These are phyloP conservation scores for Anagyrus pseudococci DNA, from an alignment of 2,888 invertebrate genomes.

Conservation along the genomic window DNA sequence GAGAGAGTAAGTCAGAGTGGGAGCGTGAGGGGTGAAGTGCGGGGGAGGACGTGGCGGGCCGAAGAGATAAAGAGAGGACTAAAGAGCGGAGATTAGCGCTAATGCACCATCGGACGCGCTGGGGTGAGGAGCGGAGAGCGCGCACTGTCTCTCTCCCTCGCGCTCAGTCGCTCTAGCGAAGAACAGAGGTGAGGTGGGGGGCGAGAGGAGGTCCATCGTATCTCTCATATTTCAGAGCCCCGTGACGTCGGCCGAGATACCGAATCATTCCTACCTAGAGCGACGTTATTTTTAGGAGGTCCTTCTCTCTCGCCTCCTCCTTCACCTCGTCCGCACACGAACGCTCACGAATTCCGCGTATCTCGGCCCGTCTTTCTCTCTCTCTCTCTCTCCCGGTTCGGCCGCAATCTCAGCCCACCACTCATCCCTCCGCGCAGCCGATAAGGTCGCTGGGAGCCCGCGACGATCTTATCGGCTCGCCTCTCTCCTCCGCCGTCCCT, in stretches of 20 bases:
- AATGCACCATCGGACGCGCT: slow-evolving; percentile 60
- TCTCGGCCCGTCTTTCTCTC: slow-evolving; percentile 26
- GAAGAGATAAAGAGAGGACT: slow-evolving; percentile 61
- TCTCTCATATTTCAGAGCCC: slow-evolving; percentile 62
- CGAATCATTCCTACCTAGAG: slow-evolving; percentile 60
- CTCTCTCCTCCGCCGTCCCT: not conserved
- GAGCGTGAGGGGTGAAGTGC: slow-evolving; percentile 16
- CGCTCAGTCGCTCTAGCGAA: too few relatives aligned
- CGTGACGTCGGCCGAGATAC: slow-evolving; percentile 61
- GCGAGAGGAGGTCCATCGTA: slow-evolving; percentile 57
- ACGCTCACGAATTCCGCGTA: slow-evolving; percentile 1
- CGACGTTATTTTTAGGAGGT: slow-evolving; percentile 52
- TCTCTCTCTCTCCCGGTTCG: slow-evolving; percentile 15
- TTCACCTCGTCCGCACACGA: not conserved
- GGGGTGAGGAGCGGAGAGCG: slow-evolving; percentile 32
- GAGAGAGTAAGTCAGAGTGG: slow-evolving; percentile 57
- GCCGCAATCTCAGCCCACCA: slow-evolving; percentile 7
- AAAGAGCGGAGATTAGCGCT: slow-evolving; percentile 63
- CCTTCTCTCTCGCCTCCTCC: slow-evolving; percentile 27
- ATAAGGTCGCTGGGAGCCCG: slow-evolving; percentile 20
- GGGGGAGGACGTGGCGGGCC: slow-evolving; percentile 40
- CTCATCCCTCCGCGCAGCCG: slow-evolving; percentile 20
- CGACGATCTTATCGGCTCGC: slow-evolving; percentile 14
- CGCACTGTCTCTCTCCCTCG: too few relatives aligned
- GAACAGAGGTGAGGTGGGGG: slow-evolving; percentile 42